Percentiles rank a stretch among this genome's conserved stretches.
phyloP scores from a whole-genome alignment of 2,888 invertebrate species.

The Noctua pronuba region DNA sequence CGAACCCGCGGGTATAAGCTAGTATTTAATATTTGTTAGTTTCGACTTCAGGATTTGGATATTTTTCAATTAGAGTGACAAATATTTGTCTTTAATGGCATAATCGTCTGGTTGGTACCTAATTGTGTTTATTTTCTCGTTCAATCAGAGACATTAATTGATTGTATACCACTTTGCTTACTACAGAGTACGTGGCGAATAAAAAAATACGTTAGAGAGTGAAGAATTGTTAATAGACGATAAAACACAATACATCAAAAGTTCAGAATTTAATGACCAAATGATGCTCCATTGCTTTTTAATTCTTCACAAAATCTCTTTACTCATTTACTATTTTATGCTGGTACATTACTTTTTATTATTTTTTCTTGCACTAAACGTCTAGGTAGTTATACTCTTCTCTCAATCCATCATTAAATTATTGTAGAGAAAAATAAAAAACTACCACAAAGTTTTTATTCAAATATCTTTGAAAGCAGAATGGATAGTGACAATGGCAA shows the following conservation, averaged over 20 bases:
- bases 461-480: constrained; percentile 34
- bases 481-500: constrained; percentile 18
- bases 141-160: too few relatives aligned
- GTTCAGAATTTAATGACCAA: constrained; percentile 6
- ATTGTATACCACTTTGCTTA: too few relatives aligned
- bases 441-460: constrained; percentile 34
- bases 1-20: too few relatives aligned
- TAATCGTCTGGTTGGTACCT: not conserved
- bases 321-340: constrained; percentile 16
- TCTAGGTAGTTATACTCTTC: constrained; percentile 12
- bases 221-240: not conserved
- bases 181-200: too few relatives aligned
- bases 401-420: constrained; percentile 20
- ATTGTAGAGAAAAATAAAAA: constrained; percentile 24
- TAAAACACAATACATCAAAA: constrained; percentile 11
- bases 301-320: constrained; percentile 13
- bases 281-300: constrained; percentile 8
- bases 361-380: constrained; percentile 6
- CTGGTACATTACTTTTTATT: constrained; percentile 4
- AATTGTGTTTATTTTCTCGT: not conserved
- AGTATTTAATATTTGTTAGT: too few relatives aligned
- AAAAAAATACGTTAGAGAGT: constrained; percentile 4
- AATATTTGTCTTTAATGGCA: not conserved
- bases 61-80: too few relatives aligned
- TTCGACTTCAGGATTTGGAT: not conserved